Evolutionary conservation across 1,140 invertebrate genomes (phyloP).

Genomic region (Drosophila prosaltans): DNA sequence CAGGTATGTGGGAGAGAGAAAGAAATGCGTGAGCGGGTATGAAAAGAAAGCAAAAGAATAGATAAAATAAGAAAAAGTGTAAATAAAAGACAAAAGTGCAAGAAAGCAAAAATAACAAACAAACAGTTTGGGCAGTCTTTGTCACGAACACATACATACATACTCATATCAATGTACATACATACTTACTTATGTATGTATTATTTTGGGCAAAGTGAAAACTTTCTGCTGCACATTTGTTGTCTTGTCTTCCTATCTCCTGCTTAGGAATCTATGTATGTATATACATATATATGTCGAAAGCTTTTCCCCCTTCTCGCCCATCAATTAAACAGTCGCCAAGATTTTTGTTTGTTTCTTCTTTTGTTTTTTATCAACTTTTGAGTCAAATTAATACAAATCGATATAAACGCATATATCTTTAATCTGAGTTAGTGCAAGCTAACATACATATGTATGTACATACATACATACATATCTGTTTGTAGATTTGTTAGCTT

Average conservation of each 20-base stretch:
- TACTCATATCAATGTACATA: too few relatives aligned
- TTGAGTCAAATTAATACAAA: conserved; percentile 53
- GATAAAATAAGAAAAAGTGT: conserved; percentile 13
- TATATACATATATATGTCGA: neutral
- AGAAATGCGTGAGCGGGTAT: conserved; percentile 38
- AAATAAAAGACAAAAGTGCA: conserved; percentile 21
- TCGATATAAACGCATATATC: conserved; percentile 22
- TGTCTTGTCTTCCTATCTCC: conserved; percentile 15
- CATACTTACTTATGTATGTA: neutral
- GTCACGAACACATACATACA: neutral
- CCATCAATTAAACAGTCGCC: conserved; percentile 50
- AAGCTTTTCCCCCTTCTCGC: neutral
- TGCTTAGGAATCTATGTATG: neutral
- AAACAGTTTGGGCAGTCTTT: conserved; percentile 4
- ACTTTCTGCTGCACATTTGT: conserved; percentile 23
- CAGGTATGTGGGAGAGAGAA: conserved; percentile 24
- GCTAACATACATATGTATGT: neutral
- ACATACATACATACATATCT: neutral
- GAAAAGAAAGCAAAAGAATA: conserved; percentile 42
- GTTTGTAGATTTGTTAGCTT: conserved; percentile 21
- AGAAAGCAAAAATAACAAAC: conserved; percentile 11
- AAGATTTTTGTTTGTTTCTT: conserved; percentile 43
- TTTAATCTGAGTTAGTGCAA: conserved; percentile 34
- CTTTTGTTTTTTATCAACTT: conserved; percentile 35
- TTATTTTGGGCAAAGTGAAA: conserved; percentile 22